Evolutionary conservation across 2,797 vertebrate genomes (phyloP).

Genomic region (Sebastes miniatus): DNA sequence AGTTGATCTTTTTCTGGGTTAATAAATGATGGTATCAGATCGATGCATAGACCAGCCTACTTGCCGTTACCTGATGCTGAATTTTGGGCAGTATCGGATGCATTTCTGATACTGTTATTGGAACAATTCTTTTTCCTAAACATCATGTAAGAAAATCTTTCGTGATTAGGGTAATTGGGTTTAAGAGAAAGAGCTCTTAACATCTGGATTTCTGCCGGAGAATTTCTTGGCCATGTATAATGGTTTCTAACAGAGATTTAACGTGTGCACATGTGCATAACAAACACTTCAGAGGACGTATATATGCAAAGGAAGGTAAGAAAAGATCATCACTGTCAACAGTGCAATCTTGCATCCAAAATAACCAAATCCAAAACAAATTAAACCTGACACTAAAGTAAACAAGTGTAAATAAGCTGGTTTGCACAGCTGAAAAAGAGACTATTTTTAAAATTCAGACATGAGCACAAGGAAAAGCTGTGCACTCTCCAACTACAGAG

Average conservation of each 20-base stretch:
- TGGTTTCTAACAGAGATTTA: neutral
- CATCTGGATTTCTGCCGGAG: neutral
- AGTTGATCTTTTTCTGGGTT: too few relatives aligned
- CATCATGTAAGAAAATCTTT: neutral
- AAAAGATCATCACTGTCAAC: neutral
- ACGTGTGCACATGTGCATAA: neutral
- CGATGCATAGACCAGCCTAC: too few relatives aligned
- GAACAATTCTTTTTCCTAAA: neutral
- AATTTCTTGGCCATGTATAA: neutral
- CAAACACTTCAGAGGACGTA: neutral
- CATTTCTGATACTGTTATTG: too few relatives aligned
- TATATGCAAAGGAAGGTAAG: neutral
- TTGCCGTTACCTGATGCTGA: too few relatives aligned
- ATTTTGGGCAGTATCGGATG: too few relatives aligned
- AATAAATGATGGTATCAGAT: too few relatives aligned
- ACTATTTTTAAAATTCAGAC: conserved; percentile 17
- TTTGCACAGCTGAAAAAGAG: neutral
- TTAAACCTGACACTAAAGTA: neutral
- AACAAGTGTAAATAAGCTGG: conserved; percentile 22
- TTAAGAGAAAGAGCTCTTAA: neutral
- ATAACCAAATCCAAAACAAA: neutral
- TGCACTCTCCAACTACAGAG: neutral
- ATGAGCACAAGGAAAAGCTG: neutral
- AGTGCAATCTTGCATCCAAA: neutral
- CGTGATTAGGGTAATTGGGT: neutral